Percentiles rank a stretch among this genome's conserved stretches.
These are phyloP conservation scores for Melanaphis sacchari DNA, from an alignment of 1,140 invertebrate species.

Conservation along the genomic window DNA sequence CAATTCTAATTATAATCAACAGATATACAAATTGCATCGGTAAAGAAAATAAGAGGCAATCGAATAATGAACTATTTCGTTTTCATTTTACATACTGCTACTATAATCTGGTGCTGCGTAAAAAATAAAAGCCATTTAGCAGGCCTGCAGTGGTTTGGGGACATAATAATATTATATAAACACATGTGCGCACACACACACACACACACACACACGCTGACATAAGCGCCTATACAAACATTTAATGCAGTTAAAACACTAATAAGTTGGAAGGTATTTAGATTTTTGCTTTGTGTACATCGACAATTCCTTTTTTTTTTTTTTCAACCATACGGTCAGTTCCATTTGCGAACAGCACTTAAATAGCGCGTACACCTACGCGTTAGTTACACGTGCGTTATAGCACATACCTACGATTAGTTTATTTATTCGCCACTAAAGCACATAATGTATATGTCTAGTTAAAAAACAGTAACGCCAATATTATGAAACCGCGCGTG, in stretches of 20 bases:
- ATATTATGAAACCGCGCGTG: background rate
- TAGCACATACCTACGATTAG: background rate
- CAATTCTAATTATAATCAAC: slow-evolving; percentile 9
- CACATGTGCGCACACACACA: background rate
- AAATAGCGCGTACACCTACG: background rate
- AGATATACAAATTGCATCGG: background rate
- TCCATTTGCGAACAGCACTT: background rate
- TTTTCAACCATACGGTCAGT: background rate
- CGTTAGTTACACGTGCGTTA: background rate
- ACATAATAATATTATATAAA: too few species aligned
- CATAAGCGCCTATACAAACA: too few species aligned
- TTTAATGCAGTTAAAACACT: background rate
- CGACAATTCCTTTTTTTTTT: background rate
- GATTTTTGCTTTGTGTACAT: background rate
- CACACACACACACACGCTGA: too few species aligned
- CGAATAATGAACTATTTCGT: background rate
- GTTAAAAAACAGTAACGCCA: too few species aligned
- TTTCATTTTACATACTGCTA: background rate
- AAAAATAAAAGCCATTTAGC: background rate
- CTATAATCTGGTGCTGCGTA: background rate
- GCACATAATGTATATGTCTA: too few species aligned
- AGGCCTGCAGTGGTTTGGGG: background rate
- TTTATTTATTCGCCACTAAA: background rate
- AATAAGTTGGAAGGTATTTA: background rate
- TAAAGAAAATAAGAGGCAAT: background rate